Evolutionary conservation across 2,113 vertebrate genomes (phyloP).

Genomic region (Serinus canaria): DNA sequence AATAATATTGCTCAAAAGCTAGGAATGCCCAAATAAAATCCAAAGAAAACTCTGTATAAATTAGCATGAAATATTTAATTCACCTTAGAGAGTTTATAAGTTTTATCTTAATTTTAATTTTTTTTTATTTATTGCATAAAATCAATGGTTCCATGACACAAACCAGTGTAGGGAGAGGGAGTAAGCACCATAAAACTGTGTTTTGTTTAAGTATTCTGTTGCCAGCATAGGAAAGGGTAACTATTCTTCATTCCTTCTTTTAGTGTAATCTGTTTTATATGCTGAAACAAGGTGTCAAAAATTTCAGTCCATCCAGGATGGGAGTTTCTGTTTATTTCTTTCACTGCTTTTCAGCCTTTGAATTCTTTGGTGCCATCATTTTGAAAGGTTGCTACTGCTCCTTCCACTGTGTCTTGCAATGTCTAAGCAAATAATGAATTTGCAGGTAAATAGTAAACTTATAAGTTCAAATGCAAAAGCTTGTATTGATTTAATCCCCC

Average conservation of each 20-base stretch:
- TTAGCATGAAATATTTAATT: not conserved
- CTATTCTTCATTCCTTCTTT: not conserved
- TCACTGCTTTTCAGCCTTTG: not conserved
- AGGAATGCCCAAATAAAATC: not conserved
- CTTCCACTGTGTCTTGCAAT: not conserved
- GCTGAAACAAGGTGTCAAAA: not conserved
- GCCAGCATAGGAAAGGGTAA: not conserved
- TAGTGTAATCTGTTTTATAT: not conserved
- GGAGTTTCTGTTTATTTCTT: not conserved
- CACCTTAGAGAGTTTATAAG: not conserved
- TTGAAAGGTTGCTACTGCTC: not conserved
- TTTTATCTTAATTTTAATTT: not conserved
- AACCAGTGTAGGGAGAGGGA: not conserved
- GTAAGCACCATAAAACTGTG: not conserved
- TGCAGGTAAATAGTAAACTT: not conserved
- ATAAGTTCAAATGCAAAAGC: slow-evolving; percentile 16
- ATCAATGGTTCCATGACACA: not conserved
- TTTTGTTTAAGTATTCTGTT: not conserved
- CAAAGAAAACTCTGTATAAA: not conserved
- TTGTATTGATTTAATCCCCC: slow-evolving; percentile 11
- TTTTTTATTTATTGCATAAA: not conserved
- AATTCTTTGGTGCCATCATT: not conserved
- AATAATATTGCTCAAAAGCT: not conserved
- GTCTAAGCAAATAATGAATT: not conserved
- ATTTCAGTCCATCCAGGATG: not conserved